Conservation (phyloP, 2,888 invertebrate species). For the Anarsia innoxiella region DNA sequence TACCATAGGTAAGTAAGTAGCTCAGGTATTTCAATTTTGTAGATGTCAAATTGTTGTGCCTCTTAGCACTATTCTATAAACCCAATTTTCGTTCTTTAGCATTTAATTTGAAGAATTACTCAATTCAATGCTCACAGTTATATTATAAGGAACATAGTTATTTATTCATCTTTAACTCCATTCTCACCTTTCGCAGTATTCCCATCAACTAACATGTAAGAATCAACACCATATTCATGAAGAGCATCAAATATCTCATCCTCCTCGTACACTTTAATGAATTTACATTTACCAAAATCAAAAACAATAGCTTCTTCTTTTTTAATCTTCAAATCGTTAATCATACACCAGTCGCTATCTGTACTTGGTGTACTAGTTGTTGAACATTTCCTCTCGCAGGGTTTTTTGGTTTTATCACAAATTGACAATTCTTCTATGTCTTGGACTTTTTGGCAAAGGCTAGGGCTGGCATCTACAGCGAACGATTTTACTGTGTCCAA, state of each 20-base stretch:
- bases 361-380: constrained; percentile 29
- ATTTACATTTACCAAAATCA: constrained; percentile 60
- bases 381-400: constrained; percentile 45
- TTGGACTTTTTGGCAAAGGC: constrained; percentile 56
- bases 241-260: constrained; percentile 66
- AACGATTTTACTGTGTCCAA: constrained; percentile 85
- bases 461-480: constrained; percentile 75
- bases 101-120: too few species aligned
- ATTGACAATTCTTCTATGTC: constrained; percentile 61
- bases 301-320: constrained; percentile 50
- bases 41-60: too few species aligned
- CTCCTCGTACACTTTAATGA: constrained; percentile 62
- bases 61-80: too few species aligned
- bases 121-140: not conserved
- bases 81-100: too few species aligned
- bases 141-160: too few species aligned
- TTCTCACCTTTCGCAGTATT: constrained; percentile 81
- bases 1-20: too few species aligned
- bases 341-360: constrained; percentile 50
- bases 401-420: constrained; percentile 30
- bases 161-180: too few species aligned
- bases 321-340: constrained; percentile 26
- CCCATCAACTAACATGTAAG: constrained; percentile 78
- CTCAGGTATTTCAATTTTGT: too few species aligned
- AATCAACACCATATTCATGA: constrained; percentile 45